phyloP scores from a whole-genome alignment of 2,888 invertebrate species.

The Autographa gamma region DNA sequence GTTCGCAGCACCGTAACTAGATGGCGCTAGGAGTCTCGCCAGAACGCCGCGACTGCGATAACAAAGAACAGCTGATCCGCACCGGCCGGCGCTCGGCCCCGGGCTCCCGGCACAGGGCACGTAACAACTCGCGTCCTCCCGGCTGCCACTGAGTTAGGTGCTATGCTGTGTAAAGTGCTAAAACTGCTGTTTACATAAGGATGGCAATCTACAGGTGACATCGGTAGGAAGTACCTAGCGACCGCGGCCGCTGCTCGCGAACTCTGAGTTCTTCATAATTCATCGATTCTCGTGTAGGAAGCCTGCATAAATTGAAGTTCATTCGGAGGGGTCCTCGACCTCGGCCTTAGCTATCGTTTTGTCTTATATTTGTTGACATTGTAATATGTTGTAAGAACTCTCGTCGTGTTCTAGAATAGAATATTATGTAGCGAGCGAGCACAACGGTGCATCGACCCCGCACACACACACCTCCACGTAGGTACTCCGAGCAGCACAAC shows the following conservation, averaged over 20 bases:
- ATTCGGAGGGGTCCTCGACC: slow-evolving; percentile 12
- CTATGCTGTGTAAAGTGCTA: too few relatives aligned
- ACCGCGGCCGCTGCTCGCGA: too few relatives aligned
- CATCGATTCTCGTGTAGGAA: not conserved
- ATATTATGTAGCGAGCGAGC: slow-evolving; percentile 10
- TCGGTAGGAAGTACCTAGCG: too few relatives aligned
- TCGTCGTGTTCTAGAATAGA: slow-evolving; percentile 10
- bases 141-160: too few relatives aligned
- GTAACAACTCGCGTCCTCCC: too few relatives aligned
- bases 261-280: too few relatives aligned
- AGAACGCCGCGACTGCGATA: not conserved
- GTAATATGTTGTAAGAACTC: not conserved
- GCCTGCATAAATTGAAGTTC: slow-evolving; percentile 8
- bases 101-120: too few relatives aligned
- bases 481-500: not conserved
- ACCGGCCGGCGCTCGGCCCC: not conserved
- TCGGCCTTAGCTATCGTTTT: not conserved
- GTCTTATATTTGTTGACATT: slow-evolving; percentile 4
- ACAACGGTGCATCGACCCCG: slow-evolving; percentile 39
- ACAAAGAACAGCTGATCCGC: slow-evolving; percentile 27
- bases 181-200: too few relatives aligned
- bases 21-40: slow-evolving; percentile 32
- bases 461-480: slow-evolving; percentile 3
- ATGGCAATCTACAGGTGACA: too few relatives aligned
- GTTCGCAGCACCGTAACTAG: slow-evolving; percentile 20